These are phyloP conservation scores for Volucella inflata DNA, from an alignment of 2,888 invertebrate species.

Conservation along the genomic window DNA sequence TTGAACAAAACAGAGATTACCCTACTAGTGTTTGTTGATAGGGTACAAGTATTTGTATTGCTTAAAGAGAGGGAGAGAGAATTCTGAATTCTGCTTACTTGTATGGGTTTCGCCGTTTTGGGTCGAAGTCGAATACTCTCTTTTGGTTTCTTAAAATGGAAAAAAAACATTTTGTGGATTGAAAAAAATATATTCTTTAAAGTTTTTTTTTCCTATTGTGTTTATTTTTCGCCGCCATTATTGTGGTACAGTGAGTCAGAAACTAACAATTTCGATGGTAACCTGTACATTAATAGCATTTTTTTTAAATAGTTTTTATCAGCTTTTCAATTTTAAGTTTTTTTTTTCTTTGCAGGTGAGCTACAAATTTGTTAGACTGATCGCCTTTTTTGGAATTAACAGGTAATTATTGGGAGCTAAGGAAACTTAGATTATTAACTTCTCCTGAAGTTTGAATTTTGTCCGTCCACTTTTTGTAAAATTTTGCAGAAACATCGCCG, in stretches of 20 bases:
- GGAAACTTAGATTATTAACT: too few relatives aligned
- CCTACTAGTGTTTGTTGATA: slow-evolving; percentile 13
- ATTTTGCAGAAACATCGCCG: too few relatives aligned
- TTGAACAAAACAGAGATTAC: slow-evolving; percentile 41
- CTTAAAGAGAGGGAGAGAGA: slow-evolving; percentile 11
- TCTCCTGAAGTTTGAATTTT: too few relatives aligned
- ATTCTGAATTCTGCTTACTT: not conserved
- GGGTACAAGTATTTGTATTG: slow-evolving; percentile 36
- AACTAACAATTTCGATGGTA: too few relatives aligned
- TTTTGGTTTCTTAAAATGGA: slow-evolving; percentile 8
- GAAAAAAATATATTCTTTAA: slow-evolving; percentile 47
- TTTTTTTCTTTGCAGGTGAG: slow-evolving; percentile 37
- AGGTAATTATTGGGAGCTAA: not conserved
- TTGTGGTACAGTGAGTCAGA: slow-evolving; percentile 54
- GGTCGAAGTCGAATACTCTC: slow-evolving; percentile 15
- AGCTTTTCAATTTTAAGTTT: not conserved
- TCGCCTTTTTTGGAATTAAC: not conserved
- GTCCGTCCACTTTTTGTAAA: too few relatives aligned
- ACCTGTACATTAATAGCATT: not conserved
- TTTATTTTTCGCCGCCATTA: slow-evolving; percentile 72
- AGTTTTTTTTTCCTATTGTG: slow-evolving; percentile 39
- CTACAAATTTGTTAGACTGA: not conserved
- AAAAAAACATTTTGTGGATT: slow-evolving; percentile 11
- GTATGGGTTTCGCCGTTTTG: slow-evolving; percentile 18
- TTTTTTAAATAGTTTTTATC: not conserved